These are phyloP conservation scores for Porites lobata DNA, from an alignment of 92 coral and sea anemone genomes.

Conservation along the genomic window DNA sequence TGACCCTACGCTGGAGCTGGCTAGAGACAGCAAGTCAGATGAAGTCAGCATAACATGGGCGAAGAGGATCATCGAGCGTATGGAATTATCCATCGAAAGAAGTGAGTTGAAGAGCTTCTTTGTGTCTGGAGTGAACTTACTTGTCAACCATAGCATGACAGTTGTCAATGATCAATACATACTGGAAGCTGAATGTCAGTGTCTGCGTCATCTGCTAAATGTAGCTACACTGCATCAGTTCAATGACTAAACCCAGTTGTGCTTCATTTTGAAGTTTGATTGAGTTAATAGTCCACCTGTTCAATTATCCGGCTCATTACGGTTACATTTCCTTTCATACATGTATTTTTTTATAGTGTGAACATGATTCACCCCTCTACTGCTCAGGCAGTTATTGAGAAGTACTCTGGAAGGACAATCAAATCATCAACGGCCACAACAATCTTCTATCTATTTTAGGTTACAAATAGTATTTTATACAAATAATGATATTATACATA, in stretches of 20 bases:
- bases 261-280: slow-evolving; percentile 40
- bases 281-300: slow-evolving; percentile 6
- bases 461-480: too few species aligned
- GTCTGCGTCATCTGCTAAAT: slow-evolving; percentile 62
- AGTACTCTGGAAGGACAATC: slow-evolving; percentile 25
- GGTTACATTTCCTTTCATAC: slow-evolving; percentile 27
- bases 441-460: too few species aligned
- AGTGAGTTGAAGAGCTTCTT: slow-evolving; percentile 68
- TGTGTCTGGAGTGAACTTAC: slow-evolving; percentile 70
- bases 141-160: slow-evolving; percentile 57
- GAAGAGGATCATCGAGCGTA: slow-evolving; percentile 61
- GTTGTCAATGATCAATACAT: slow-evolving; percentile 64
- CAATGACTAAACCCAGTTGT: slow-evolving; percentile 37
- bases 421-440: too few species aligned
- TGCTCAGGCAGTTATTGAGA: slow-evolving; percentile 38
- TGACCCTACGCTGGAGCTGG: slow-evolving; percentile 67
- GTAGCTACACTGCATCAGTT: slow-evolving; percentile 61
- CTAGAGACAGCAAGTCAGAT: slow-evolving; percentile 66
- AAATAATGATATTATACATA: too few species aligned
- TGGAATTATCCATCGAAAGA: slow-evolving; percentile 66
- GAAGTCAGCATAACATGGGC: slow-evolving; percentile 72
- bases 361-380: slow-evolving; percentile 34
- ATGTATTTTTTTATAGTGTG: slow-evolving; percentile 12
- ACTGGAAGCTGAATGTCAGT: slow-evolving; percentile 67
- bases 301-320: slow-evolving; percentile 28